A percentile compares a stretch with the other conserved stretches of the same genome.
phyloP scores from a whole-genome alignment of 1,140 invertebrate genomes.

The Chironomus striatipennis region DNA sequence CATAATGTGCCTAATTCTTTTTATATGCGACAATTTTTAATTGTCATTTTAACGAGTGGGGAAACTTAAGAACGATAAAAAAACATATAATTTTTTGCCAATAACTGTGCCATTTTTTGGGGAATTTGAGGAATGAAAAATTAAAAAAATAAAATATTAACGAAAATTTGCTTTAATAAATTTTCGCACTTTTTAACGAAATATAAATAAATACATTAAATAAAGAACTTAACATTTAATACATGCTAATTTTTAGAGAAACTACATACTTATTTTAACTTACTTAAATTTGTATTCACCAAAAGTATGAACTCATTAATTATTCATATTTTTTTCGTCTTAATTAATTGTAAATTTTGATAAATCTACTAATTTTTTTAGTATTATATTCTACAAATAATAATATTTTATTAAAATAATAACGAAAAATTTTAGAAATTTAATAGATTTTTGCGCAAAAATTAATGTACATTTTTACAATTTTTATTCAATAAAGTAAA shows the following conservation, averaged over 20 bases:
- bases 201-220: background rate
- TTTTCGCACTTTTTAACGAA: background rate
- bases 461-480: slow-evolving; percentile 14
- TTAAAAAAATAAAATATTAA: slow-evolving; percentile 1
- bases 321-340: background rate
- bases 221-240: background rate
- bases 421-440: background rate
- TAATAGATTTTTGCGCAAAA: slow-evolving; percentile 3
- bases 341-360: slow-evolving; percentile 2
- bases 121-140: background rate
- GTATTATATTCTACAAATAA: background rate
- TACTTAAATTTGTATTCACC: slow-evolving; percentile 1
- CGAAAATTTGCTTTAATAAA: background rate
- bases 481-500: slow-evolving; percentile 4
- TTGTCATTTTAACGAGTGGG: background rate
- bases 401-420: slow-evolving; percentile 13
- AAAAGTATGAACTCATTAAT: slow-evolving; percentile 4
- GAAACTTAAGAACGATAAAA: background rate
- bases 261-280: background rate
- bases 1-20: slow-evolving; percentile 8
- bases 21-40: background rate
- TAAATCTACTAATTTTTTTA: background rate
- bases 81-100: slow-evolving; percentile 22
- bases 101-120: background rate
- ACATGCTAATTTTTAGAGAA: background rate